These are phyloP conservation scores for Notarius quadriscutis DNA, from an alignment of 2,113 vertebrate genomes.

Conservation along the genomic window DNA sequence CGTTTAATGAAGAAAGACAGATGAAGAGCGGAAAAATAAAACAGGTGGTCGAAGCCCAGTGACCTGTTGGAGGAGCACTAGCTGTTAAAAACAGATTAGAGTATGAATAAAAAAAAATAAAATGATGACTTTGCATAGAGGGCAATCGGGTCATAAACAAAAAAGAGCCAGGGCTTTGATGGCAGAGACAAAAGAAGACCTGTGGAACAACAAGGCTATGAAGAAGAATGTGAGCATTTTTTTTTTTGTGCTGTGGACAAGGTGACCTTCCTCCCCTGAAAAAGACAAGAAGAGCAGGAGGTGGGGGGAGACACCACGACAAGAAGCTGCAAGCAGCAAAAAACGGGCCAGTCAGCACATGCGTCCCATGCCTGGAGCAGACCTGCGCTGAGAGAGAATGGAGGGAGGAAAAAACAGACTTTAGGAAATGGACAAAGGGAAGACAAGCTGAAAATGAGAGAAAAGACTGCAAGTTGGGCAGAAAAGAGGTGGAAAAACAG, in stretches of 20 bases:
- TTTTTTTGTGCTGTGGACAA: conserved; percentile 40
- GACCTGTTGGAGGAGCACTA: conserved; percentile 48
- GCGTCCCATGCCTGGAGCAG: conserved; percentile 74
- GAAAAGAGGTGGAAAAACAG: conserved; percentile 35
- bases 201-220: conserved; percentile 47
- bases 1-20: background rate
- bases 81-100: conserved; percentile 39
- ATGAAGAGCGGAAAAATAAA: background rate
- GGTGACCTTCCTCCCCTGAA: conserved; percentile 48
- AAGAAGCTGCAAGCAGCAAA: conserved; percentile 73
- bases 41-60: conserved; percentile 29
- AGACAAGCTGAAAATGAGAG: conserved; percentile 2
- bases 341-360: conserved; percentile 68
- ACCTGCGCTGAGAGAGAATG: conserved; percentile 63
- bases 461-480: background rate
- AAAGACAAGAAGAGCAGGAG: background rate
- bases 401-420: too few relatives aligned
- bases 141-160: conserved; percentile 8
- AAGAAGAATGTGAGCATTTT: conserved; percentile 10
- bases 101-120: conserved; percentile 16
- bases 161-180: conserved; percentile 24
- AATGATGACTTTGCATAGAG: conserved; percentile 2
- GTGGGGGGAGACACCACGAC: conserved; percentile 47
- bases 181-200: conserved; percentile 36
- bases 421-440: background rate